phyloP scores from a whole-genome alignment of 2,888 invertebrate species.

The Tupiocoris notatus region DNA sequence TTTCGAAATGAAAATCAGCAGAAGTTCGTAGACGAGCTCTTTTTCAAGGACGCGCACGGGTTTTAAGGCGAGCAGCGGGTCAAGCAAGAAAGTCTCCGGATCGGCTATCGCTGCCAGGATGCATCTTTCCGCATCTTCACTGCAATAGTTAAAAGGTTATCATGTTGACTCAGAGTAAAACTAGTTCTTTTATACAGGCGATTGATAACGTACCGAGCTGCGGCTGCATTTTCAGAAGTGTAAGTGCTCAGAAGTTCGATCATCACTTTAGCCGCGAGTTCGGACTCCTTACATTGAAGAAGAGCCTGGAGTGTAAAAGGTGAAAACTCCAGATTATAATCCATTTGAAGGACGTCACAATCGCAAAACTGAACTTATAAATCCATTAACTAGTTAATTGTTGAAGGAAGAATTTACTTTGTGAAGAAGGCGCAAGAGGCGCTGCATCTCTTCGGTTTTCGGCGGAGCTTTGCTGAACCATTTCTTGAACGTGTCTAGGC shows the following conservation, averaged over 20 bases:
- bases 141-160: constrained; percentile 50
- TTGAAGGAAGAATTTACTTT: constrained; percentile 58
- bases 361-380: no score
- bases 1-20: constrained; percentile 93
- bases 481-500: constrained; percentile 77
- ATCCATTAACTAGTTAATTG: no score
- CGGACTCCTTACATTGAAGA: constrained; percentile 84
- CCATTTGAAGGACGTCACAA: no score
- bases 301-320: constrained; percentile 64
- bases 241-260: constrained; percentile 94
- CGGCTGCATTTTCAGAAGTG: constrained; percentile 94
- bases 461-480: constrained; percentile 78
- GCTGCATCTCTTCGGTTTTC: constrained; percentile 87
- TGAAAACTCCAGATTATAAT: no score
- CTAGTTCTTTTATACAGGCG: no score
- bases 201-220: constrained; percentile 59
- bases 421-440: constrained; percentile 82
- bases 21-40: constrained; percentile 88
- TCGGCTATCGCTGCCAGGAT: constrained; percentile 94
- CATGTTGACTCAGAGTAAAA: no score
- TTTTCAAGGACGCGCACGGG: constrained; percentile 94
- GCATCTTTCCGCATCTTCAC: constrained; percentile 95
- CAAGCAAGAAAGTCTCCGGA: constrained; percentile 91
- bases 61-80: constrained; percentile 87
- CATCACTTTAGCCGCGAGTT: constrained; percentile 94